Base-by-base conservation (phyloP, 2,888 invertebrate species). In the Drosophila algonquin region DNA sequence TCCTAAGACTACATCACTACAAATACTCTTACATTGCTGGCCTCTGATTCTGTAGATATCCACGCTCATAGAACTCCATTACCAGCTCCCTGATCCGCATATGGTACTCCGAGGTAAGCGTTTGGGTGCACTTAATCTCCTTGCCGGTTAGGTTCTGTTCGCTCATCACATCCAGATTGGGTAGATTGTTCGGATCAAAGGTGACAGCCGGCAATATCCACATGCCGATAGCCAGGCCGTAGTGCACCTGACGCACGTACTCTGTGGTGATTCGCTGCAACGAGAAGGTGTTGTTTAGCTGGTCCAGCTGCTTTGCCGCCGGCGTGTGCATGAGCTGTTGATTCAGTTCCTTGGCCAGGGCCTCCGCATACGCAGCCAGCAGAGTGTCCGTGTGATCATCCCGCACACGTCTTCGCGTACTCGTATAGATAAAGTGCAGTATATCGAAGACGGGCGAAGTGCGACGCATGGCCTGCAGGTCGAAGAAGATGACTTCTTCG, bases 161-260 rank as follows among this genome's bases (percentile, higher is more conserved):
- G 60, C 91, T 91, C 59, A 91, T 88, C 58, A 76, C 81, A 80
- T 91, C 91, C 30, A 91, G 79, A 80, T 91, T 90, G 18, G 91
- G 91, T 54, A 92, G 81, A 65, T 92, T 90, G 48, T 90, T 74
- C 0, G 90, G 86, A 83, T 92, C 91, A 56, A 92, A 92, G 16
- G 92, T 92, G 1, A 92, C 90, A 0, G 92, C 92, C 3, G 92
- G 92, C 47, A 92, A 60, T 45, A 92, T 82, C 92, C 92, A 92
- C 80, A 90, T 88, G 3, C 87, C 84, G 54, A 90, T 87, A 4
- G 91, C 92, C 51, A 92, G 64, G 0, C 92, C 92, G 44, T 92
- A 92, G 8, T 91, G 79, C 14, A 90, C 84, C 46, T 91, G 84
- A 12, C 80, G 80, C 51, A 89, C 85, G 68, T 91, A 90, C 48